A percentile compares a stretch with the other conserved stretches of the same genome.
phyloP scores from a whole-genome alignment of 2,797 vertebrate species.

The Malurus leucopterus region DNA sequence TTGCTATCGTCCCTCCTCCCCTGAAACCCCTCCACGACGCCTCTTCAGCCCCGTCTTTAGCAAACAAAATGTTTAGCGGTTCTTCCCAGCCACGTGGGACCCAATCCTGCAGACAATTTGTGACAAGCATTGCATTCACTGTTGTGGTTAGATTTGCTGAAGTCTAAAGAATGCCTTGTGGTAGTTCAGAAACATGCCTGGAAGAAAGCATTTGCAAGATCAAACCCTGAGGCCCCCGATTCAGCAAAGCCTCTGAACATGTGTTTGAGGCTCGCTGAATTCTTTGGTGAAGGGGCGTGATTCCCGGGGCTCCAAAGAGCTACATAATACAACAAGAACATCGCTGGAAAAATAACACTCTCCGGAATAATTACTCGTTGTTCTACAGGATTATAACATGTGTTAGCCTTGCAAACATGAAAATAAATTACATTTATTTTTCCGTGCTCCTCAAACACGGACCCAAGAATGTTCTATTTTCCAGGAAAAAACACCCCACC shows the following conservation, averaged over 20 bases:
- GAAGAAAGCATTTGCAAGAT: conserved; percentile 46
- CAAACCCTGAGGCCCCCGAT: conserved; percentile 37
- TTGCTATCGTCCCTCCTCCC: neutral
- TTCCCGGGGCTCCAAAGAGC: conserved; percentile 24
- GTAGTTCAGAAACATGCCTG: conserved; percentile 52
- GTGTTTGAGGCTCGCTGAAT: conserved; percentile 46
- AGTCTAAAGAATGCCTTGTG: conserved; percentile 50
- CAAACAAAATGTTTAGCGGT: neutral
- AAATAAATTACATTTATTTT: conserved; percentile 20
- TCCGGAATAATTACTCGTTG: conserved; percentile 45
- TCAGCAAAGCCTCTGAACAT: conserved; percentile 47
- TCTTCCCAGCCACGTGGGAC: neutral
- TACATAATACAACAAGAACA: conserved; percentile 33
- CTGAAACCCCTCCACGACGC: accelerated
- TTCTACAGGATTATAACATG: conserved; percentile 43
- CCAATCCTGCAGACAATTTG: conserved; percentile 37
- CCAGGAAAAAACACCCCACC: neutral
- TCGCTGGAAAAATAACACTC: conserved; percentile 41
- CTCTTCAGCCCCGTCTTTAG: neutral
- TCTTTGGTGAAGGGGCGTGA: conserved; percentile 48
- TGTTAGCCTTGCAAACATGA: conserved; percentile 29
- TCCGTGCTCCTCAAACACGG: neutral
- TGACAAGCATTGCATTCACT: conserved; percentile 7
- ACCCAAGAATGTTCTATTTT: neutral
- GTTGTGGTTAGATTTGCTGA: conserved; percentile 49